phyloP scores from a whole-genome alignment of 92 coral and sea anemone species.

The Bergia puertoricense region DNA sequence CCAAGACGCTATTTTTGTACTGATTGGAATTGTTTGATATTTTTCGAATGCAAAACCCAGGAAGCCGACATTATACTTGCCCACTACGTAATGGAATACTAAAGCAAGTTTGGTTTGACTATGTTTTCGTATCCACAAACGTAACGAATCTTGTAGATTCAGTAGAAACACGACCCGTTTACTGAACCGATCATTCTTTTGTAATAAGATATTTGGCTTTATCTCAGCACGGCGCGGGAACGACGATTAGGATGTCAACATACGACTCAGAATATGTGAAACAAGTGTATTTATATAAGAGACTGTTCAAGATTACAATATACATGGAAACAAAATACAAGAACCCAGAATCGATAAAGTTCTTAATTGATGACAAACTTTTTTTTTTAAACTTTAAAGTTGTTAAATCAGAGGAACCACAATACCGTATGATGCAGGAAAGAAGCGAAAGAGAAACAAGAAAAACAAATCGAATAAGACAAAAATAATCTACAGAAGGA shows the following conservation, averaged over 20 bases:
- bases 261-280: conserved; percentile 24
- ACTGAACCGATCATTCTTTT: conserved; percentile 40
- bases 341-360: not conserved
- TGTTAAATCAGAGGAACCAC: conserved; percentile 34
- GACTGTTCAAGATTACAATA: not conserved
- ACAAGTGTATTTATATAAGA: conserved; percentile 12
- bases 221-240: conserved; percentile 28
- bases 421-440: not conserved
- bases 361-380: conserved; percentile 26
- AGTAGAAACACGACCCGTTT: conserved; percentile 16
- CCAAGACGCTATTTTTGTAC: too few species aligned
- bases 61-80: too few species aligned
- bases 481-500: not conserved
- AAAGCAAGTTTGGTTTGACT: too few species aligned
- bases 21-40: too few species aligned
- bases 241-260: conserved; percentile 34
- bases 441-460: not conserved
- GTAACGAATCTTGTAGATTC: conserved; percentile 25
- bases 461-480: not conserved
- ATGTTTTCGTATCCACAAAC: too few species aligned
- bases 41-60: too few species aligned
- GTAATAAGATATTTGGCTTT: conserved; percentile 22
- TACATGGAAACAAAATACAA: not conserved
- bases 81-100: too few species aligned
- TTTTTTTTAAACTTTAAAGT: not conserved